Base-by-base conservation (phyloP, 2,888 invertebrate genomes). In the Acrobasis consociella region DNA sequence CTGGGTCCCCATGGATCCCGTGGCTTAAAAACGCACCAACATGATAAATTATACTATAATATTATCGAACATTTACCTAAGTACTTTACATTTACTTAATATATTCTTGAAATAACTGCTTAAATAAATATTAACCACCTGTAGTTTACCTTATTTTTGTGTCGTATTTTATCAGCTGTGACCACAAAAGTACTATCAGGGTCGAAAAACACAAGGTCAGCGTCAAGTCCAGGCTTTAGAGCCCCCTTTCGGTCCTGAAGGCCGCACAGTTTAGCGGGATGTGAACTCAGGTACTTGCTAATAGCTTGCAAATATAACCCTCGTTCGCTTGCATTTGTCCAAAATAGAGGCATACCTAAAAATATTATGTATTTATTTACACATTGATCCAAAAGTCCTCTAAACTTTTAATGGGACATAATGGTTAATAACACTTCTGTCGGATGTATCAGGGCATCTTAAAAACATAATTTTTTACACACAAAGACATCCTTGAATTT, bases 181-280 rank as follows among this genome's bases (percentile, higher is more conserved):
- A 96, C 94, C 51, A 82, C 81, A 72, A 95, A 94, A 37, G 89
- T 87, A 55, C 92, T 93, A 5, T 95, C 93, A 0, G 96, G 95
- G 80, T 95, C 93, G 91, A 96, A 96, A 67, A 95, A 93, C 60
- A 96, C 94, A 55, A 96, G 93, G 77, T 96, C 96, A 0, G 96
- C 96, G 74, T 96, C 96, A 60, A 93, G 93, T 7, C 95, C 95
- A 7, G 89, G 87, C 56, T 87, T 86, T 38, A 96, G 83, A 64
- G 93, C 87, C 0, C 96, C 95, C 80, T 96, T 96, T 2, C 86
- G 82, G 15, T 89, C 74, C 62, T 94, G 89, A 17, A 96, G 81
- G 0, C 95, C 94, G 68, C 95, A 94, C 2, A 96, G 81, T 65
- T 87, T 83, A 0, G 96, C 95, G 0, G 96, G 95, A 22, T 91